phyloP scores from a whole-genome alignment of 1,140 invertebrate species.

The Drosophila truncata region DNA sequence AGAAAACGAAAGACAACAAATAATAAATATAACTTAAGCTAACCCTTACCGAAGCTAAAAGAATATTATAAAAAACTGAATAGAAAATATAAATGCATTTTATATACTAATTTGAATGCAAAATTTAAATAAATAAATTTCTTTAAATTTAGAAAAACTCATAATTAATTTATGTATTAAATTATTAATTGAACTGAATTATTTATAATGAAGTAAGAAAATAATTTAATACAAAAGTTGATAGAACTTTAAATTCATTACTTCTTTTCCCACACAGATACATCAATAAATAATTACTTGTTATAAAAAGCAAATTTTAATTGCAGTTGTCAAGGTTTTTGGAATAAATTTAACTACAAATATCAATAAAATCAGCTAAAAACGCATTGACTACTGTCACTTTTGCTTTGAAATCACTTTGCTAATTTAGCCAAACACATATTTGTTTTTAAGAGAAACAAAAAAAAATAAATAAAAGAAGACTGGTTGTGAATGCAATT shows the following conservation, averaged over 20 bases:
- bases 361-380: background rate
- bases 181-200: too few relatives aligned
- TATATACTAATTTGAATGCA: too few relatives aligned
- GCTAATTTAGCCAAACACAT: constrained; percentile 2
- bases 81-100: too few relatives aligned
- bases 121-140: too few relatives aligned
- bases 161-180: too few relatives aligned
- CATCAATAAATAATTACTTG: background rate
- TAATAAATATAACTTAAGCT: background rate
- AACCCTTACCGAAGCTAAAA: too few relatives aligned
- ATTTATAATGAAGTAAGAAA: too few relatives aligned
- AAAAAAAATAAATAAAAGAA: background rate
- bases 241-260: too few relatives aligned
- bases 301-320: constrained; percentile 3
- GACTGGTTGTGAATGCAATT: constrained; percentile 10
- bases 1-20: background rate
- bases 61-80: too few relatives aligned
- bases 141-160: too few relatives aligned
- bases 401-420: constrained; percentile 3
- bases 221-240: too few relatives aligned
- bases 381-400: constrained; percentile 1
- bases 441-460: background rate
- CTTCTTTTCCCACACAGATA: background rate
- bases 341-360: background rate
- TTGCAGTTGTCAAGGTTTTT: constrained; percentile 4